Base-by-base conservation (phyloP, 2,797 vertebrate species). In the Takifugu ocellatus region DNA sequence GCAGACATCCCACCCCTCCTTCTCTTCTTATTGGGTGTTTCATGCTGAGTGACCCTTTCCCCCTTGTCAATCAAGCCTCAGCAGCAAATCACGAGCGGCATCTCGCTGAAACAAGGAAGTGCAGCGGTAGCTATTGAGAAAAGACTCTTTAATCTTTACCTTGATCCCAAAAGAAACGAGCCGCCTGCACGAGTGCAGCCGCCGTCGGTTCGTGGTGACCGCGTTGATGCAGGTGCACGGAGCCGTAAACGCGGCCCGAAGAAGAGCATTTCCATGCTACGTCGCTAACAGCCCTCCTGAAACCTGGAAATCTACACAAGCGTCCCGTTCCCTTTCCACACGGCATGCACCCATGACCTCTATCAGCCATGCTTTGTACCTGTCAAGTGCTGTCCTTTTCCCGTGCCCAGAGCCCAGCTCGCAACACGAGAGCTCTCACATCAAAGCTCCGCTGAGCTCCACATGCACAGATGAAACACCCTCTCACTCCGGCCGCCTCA, bases 291-390 rank as follows among this genome's bases (percentile, higher is more conserved):
- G 56, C 68, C 26, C 62, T 66, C 65, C 59, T 58, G 61, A 69
- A 61, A 64, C 55, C 66, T 60, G 48, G 75, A 48, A 78, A 84
- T 83, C 73, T 75, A 77, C 68, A 53, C 69, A 55, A 66, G 61
- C 82, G 63, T 60, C 55, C 74, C 64, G 68, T 83, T 75, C 78
- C 71, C 83, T 79, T 78, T 81, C 67, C 73, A 81, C 81, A 59
- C 80, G 68, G 67, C 84, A 75, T 78, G 75, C 83, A 74, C 79
- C 89, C 78, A 54, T 88, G 85, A 88, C 84, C 77, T 58, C 87
- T 88, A 85, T 88, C 84, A 85, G 85, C 84, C 83, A 61, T 82
- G 84, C 88, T 91, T 90, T 92, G 88, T 90, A 91, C 90, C 90
- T 90, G 87, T 90, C 88, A 88, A 92, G 91, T 88, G 87, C 76